A percentile compares a stretch with the other conserved stretches of the same genome.
Evolutionary conservation across 2,888 invertebrate genomes (phyloP).

Genomic region (Meloe dianella): DNA sequence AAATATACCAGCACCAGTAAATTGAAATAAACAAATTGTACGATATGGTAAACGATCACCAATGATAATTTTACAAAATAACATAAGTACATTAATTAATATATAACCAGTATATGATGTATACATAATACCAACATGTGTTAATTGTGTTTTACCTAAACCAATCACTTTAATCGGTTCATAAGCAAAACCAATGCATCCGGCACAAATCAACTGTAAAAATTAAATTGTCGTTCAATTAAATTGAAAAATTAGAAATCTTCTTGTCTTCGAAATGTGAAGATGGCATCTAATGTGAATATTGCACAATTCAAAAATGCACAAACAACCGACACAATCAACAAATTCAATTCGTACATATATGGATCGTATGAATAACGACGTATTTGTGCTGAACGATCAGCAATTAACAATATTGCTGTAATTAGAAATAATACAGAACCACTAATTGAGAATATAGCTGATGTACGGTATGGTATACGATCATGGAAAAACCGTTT

Average conservation of each 20-base stretch:
- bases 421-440: constrained; percentile 69
- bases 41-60: constrained; percentile 70
- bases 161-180: constrained; percentile 67
- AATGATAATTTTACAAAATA: constrained; percentile 66
- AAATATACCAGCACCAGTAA: constrained; percentile 68
- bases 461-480: constrained; percentile 69
- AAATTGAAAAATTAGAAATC: constrained; percentile 25
- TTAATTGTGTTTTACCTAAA: constrained; percentile 63
- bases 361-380: constrained; percentile 66
- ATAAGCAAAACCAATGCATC: constrained; percentile 68
- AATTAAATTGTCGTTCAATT: constrained; percentile 14
- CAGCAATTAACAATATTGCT: constrained; percentile 67
- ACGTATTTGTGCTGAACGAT: constrained; percentile 56
- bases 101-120: constrained; percentile 71
- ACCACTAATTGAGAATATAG: constrained; percentile 68
- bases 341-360: constrained; percentile 68
- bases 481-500: constrained; percentile 66
- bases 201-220: constrained; percentile 66
- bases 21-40: constrained; percentile 68
- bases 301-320: constrained; percentile 66
- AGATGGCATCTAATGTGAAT: constrained; percentile 68
- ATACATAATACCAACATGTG: constrained; percentile 71
- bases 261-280: constrained; percentile 59
- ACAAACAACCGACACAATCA: constrained; percentile 69
- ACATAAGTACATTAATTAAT: constrained; percentile 68